Base-by-base conservation (phyloP, 64 coral and sea anemone genomes). In the Montipora cactus region DNA sequence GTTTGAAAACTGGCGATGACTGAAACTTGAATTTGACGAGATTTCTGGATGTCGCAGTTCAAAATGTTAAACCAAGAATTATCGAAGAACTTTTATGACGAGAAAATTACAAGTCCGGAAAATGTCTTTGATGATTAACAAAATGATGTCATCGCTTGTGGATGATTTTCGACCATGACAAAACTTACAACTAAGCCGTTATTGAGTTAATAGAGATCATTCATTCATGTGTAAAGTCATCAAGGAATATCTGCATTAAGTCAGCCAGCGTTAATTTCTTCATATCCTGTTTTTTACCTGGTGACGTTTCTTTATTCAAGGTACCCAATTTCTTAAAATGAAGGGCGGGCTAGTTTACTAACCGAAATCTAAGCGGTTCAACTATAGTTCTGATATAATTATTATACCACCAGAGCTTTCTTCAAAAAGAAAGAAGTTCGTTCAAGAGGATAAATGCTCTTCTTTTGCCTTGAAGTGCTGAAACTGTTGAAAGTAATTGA, bases 201-300 rank as follows among this genome's bases (percentile, higher is more conserved):
- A 46, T 86, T 48, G 61, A 86, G 82, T 86, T 86, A 68, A 84
- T 14, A 12, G 14, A 8, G 82, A 46, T 86, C 71, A 86, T 71
- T 86, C 13, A 64, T 14, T 64, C 52, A 86, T 50, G 3, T 86
- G 8, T 7, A 46, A 66, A 86, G 71, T 86, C 28, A 72, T 59
- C 49, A 47, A 86, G 15, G 59, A 86, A 86, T 86, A 72, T 86
- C 82, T 47, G 18, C n/a, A 86, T 86, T 16, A 86, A 86, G 50
- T 82, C 48, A 86, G 66, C 82, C 44, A 44, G 82, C 82, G 82
- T 50, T 86, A 71, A 86, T 86, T 86, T 86, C 19, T 19, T 46
- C 7, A 86, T 72, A 71, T 86, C 82, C 82, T 72, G 82, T 86
- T 86, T 85, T 85, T 20, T 37, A 2, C 37, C 37, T 37, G 37